Base-by-base conservation (phyloP, 1,140 invertebrate species). In the Cheumatopsyche charites region DNA sequence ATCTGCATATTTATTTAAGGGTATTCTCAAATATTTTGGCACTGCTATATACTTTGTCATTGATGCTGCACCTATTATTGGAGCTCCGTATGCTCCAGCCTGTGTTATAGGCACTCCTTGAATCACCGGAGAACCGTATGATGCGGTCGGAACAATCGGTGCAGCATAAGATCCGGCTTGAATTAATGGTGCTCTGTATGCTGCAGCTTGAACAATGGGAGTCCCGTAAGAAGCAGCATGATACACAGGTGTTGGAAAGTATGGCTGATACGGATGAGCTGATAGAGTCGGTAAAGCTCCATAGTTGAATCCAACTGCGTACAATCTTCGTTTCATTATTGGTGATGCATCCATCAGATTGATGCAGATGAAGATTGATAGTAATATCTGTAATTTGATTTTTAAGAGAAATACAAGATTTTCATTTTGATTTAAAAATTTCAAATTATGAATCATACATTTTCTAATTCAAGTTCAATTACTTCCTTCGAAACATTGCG, bases 1-100 rank as follows among this genome's bases (percentile, higher is more conserved):
- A 62, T 70, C 21, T 21, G n/a, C 29, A 61, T 72, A 67, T 55
- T 23, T 66, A 7, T 49, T 2, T n/a, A 72, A 17, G 6, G 70
- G 70, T 13, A 72, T 62, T 13, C 62, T 41, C 11, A 66, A 5
- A 42, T 72, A 72, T 61, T 61, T 72, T 42, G 70, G 61, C 12
- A 65, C 43, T 25, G 70, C 49, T 17, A 55, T 26, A 36, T 63
- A 63, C 15, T 52, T 67, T 12, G 70, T 65, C 13, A 58, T 17
- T 15, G 70, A 47, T 2, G 49, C 45, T 5, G 62, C 7, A 23
- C 63, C 43, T 1, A 67, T 70, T 13, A 43, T 17, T 12, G 55
- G 58, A 7, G 55, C 11, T 13, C 17, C 1, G 19, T 52, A 9
- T 2, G 47, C n/a, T 2, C n/a, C 47, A 2, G 13, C 15, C 19